These are phyloP conservation scores for Tenthredo mesomela DNA, from an alignment of 2,888 invertebrate genomes.

Conservation along the genomic window DNA sequence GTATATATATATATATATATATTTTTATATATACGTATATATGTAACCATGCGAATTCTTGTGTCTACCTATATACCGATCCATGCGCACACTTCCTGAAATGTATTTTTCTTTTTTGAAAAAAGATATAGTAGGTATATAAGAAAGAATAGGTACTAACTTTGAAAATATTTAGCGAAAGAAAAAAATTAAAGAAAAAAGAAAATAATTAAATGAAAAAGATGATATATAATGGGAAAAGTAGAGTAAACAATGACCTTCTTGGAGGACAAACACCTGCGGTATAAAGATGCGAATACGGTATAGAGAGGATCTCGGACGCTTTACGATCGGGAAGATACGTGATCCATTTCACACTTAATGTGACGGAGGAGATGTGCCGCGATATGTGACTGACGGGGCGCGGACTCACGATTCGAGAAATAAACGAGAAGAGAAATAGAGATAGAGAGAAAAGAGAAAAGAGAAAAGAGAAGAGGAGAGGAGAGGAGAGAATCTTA, in stretches of 20 bases:
- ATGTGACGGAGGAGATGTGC: slow-evolving; percentile 64
- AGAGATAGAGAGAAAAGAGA: not conserved
- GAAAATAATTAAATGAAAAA: not conserved
- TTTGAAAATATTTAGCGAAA: too few relatives aligned
- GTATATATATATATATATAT: not conserved
- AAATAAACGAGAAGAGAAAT: slow-evolving; percentile 42
- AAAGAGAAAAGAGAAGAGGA: not conserved
- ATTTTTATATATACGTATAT: not conserved
- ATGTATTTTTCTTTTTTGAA: not conserved
- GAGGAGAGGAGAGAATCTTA: not conserved
- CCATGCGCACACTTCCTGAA: not conserved
- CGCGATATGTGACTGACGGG: slow-evolving; percentile 46
- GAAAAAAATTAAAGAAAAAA: too few relatives aligned
- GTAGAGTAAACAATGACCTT: slow-evolving; percentile 40
- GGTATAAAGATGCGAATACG: not conserved
- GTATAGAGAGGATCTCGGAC: slow-evolving; percentile 56
- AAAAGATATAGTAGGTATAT: too few relatives aligned
- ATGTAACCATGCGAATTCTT: not conserved
- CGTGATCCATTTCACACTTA: slow-evolving; percentile 76
- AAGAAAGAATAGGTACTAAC: too few relatives aligned
- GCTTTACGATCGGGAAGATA: slow-evolving; percentile 74
- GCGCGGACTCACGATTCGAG: slow-evolving; percentile 35
- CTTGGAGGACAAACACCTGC: not conserved
- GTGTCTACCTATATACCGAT: not conserved
- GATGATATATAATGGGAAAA: not conserved